Evolutionary conservation across 2,113 vertebrate genomes (phyloP).

Genomic region (Colinus virginianus): DNA sequence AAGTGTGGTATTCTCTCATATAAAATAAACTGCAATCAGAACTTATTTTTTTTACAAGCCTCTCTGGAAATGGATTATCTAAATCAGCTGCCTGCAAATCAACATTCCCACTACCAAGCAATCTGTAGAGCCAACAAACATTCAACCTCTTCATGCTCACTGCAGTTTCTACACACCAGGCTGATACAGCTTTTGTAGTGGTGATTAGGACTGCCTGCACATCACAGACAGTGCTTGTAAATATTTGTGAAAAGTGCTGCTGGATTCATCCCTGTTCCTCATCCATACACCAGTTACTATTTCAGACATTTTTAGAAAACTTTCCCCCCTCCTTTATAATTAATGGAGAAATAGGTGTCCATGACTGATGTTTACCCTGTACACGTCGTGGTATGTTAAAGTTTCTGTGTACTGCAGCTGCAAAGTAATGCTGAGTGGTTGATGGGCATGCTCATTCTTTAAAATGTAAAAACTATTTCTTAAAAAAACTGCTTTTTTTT

Average conservation of each 20-base stretch:
- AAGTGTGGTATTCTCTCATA: not conserved
- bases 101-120: not conserved
- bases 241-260: not conserved
- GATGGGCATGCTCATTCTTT: not conserved
- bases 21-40: not conserved
- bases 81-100: slow-evolving; percentile 27
- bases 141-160: not conserved
- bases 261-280: not conserved
- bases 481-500: not conserved
- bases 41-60: not conserved
- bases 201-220: not conserved
- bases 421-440: not conserved
- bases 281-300: not conserved
- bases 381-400: not conserved
- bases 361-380: not conserved
- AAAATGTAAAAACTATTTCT: not conserved
- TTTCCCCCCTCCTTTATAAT: not conserved
- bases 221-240: not conserved
- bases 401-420: not conserved
- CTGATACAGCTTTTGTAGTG: not conserved
- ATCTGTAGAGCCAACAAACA: not conserved
- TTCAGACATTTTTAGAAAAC: not conserved
- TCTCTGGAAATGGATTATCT: not conserved
- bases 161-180: not conserved
- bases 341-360: not conserved